Evolutionary conservation across 2,113 vertebrate species (phyloP), one percentile per base, ranked within the genome.

Genomic region (Malurus alboscapulatus): DNA sequence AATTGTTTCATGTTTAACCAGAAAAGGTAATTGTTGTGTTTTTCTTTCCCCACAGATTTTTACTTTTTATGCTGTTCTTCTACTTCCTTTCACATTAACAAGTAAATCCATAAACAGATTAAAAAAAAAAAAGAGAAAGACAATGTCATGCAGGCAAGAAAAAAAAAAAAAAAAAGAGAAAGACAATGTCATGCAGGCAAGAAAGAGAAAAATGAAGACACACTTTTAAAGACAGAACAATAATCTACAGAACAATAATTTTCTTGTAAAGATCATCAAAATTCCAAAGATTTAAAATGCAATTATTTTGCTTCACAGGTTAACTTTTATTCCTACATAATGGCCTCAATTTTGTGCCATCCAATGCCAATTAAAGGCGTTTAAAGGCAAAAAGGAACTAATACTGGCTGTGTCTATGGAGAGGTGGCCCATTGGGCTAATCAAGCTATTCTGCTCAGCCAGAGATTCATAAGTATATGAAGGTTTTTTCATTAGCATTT

Each of bases 141-240:
- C 42, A n/a, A 14, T 19, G 19, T 51, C 20, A 78, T 38, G 3
- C 10, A 48, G 50, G 4, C 17, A 72, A 68, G 27, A 72, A 67
- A 12, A 47, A 47, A 66, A 38, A 68, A 3, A 61, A 32, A 19
- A 4, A 16, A 50, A 22, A 1, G 3, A 48, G 8, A 44, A 73
- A 45, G 10, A 76, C 42, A n/a, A 14, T 19, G 19, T 51, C 20
- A 78, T 38, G 3, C 10, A 48, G 50, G 4, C 17, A 72, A 68
- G 27, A 72, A 67, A 12, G 4, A 36, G 3, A 1, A 0, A 63
- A 84, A 1, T 1, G 12, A 32, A 14, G 11, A 19, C 2, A 7
- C 4, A 34, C 2, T 68, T 63, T 51, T 38, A 53, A 62, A 88
- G 36, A 62, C 19, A 63, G 17, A 89, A 75, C 38, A 38, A 38